These are phyloP conservation scores for Tetraodon nigroviridis DNA, from an alignment of 2,113 vertebrate genomes.

Conservation along the genomic window DNA sequence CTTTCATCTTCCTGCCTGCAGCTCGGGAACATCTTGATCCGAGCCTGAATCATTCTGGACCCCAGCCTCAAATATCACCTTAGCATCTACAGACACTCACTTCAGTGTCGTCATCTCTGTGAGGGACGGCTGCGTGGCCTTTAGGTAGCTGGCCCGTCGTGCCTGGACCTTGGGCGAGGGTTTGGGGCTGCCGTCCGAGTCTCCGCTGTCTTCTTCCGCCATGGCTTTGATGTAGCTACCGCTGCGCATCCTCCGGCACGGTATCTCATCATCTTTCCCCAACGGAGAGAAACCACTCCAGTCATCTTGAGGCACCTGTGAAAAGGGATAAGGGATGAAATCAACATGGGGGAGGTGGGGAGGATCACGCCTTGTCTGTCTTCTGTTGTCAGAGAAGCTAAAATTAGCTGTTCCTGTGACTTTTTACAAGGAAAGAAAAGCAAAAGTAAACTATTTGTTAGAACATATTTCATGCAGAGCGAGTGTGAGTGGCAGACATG, in stretches of 20 bases:
- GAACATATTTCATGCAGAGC: conserved; percentile 42
- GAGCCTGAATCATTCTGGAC: neutral
- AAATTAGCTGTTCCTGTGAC: conserved; percentile 37
- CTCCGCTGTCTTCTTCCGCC: conserved; percentile 93
- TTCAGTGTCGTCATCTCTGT: conserved; percentile 92
- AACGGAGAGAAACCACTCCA: conserved; percentile 85
- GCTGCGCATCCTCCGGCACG: conserved; percentile 93
- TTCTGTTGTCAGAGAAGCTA: conserved; percentile 33
- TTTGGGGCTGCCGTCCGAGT: conserved; percentile 89
- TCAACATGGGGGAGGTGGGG: neutral
- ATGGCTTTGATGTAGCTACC: conserved; percentile 98
- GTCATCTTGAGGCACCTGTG: conserved; percentile 91
- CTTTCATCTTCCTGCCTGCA: neutral
- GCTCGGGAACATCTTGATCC: neutral
- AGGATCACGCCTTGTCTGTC: conserved; percentile 15
- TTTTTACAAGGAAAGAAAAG: conserved; percentile 54
- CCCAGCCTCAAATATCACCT: neutral
- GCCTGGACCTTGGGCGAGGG: conserved; percentile 92
- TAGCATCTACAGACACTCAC: conserved; percentile 60
- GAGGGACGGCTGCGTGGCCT: conserved; percentile 95
- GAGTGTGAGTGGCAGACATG: conserved; percentile 42
- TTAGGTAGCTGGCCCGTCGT: conserved; percentile 95
- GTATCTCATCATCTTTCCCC: conserved; percentile 87
- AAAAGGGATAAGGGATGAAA: conserved; percentile 9
- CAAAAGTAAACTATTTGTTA: conserved; percentile 43